phyloP scores from a whole-genome alignment of 1,140 invertebrate genomes.

The Lepidurus arcticus region DNA sequence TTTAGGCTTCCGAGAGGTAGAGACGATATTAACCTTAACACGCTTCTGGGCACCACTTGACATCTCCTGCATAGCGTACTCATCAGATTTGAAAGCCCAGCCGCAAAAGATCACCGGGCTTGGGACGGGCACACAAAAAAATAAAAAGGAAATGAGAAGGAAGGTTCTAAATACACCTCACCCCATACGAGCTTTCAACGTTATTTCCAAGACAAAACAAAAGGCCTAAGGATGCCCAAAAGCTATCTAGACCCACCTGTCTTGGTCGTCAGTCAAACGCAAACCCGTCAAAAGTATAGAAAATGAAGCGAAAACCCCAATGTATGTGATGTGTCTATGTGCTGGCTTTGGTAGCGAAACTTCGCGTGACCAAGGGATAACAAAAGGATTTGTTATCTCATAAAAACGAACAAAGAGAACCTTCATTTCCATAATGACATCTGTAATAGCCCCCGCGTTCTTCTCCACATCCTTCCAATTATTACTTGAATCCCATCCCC shows the following conservation, averaged over 20 bases:
- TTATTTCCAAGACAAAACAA: background rate
- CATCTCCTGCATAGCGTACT: background rate
- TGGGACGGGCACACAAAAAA: background rate
- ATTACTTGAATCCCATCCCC: background rate
- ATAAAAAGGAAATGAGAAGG: background rate
- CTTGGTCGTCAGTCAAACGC: constrained; percentile 4
- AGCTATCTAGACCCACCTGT: background rate
- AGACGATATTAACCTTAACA: background rate
- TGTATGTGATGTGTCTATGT: background rate
- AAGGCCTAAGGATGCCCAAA: background rate
- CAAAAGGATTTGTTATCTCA: constrained; percentile 19
- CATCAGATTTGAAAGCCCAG: background rate
- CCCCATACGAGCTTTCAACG: background rate
- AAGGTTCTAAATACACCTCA: background rate
- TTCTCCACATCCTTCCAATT: constrained; percentile 21
- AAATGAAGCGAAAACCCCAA: constrained; percentile 3
- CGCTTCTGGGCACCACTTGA: background rate
- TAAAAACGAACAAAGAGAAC: constrained; percentile 16
- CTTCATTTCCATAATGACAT: constrained; percentile 22
- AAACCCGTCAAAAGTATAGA: constrained; percentile 14
- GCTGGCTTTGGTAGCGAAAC: background rate
- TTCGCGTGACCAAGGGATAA: constrained; percentile 18
- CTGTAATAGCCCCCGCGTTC: constrained; percentile 17
- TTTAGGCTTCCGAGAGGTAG: too few relatives aligned
- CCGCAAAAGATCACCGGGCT: background rate